Conservation (phyloP, 1,140 invertebrate species). For the Zaprionus africanus region DNA sequence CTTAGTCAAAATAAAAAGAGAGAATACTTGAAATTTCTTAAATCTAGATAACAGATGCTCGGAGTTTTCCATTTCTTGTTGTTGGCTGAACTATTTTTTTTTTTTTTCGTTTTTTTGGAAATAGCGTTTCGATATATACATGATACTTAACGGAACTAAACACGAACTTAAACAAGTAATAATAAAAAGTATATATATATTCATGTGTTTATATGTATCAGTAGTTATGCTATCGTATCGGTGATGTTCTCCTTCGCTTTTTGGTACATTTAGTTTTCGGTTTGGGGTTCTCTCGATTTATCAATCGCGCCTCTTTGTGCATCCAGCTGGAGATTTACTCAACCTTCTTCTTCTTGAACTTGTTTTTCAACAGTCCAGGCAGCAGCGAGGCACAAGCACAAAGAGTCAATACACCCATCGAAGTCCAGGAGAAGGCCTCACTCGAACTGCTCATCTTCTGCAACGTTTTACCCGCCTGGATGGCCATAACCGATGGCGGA, state of each 20-base stretch:
- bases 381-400: slow-evolving; percentile 94
- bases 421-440: slow-evolving; percentile 95
- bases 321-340: slow-evolving; percentile 42
- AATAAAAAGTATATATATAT: slow-evolving; percentile 27
- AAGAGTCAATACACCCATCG: slow-evolving; percentile 90
- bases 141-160: slow-evolving; percentile 18
- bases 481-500: slow-evolving; percentile 98
- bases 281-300: not conserved
- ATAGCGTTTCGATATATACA: slow-evolving; percentile 49
- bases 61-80: slow-evolving; percentile 1
- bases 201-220: slow-evolving; percentile 14
- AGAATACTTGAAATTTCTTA: slow-evolving; percentile 8
- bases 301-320: not conserved
- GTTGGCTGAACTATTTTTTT: slow-evolving; percentile 7
- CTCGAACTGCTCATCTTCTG: slow-evolving; percentile 95
- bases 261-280: slow-evolving; percentile 14
- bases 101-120: slow-evolving; percentile 53
- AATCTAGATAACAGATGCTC: slow-evolving; percentile 16
- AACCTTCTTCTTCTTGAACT: slow-evolving; percentile 91
- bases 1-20: slow-evolving; percentile 32
- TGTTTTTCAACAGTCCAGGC: slow-evolving; percentile 96
- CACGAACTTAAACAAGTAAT: slow-evolving; percentile 40
- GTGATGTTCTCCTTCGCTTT: slow-evolving; percentile 6
- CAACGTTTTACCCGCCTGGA: slow-evolving; percentile 98
- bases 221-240: slow-evolving; percentile 6